Evolutionary conservation across 1,140 invertebrate genomes (phyloP).

Genomic region (Aleiodes sp.): DNA sequence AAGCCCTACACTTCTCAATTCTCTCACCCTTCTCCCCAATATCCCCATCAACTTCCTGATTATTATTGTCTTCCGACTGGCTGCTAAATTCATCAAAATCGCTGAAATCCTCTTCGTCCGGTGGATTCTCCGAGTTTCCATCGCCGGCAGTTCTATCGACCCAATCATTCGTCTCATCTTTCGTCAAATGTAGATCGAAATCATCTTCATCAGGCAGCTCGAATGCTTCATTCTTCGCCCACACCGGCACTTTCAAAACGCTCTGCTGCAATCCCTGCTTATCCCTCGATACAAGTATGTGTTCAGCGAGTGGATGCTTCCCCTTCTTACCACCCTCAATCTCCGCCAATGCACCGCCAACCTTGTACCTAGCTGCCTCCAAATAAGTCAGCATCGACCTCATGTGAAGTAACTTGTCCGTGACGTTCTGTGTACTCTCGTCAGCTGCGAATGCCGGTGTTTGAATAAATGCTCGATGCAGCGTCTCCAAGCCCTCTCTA

Average conservation of each 20-base stretch:
- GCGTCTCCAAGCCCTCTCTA: constrained; percentile 85
- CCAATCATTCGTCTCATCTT: constrained; percentile 69
- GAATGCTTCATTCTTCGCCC: constrained; percentile 74
- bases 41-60: constrained; percentile 54
- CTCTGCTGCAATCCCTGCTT: constrained; percentile 90
- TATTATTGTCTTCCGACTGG: constrained; percentile 62
- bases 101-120: constrained; percentile 62
- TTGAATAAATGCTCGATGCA: constrained; percentile 89
- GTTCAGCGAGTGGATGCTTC: constrained; percentile 84
- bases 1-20: constrained; percentile 78
- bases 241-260: constrained; percentile 84
- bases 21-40: constrained; percentile 55
- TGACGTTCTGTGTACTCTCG: constrained; percentile 91
- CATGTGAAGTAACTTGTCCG: constrained; percentile 91
- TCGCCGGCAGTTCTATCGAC: constrained; percentile 82
- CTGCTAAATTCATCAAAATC: constrained; percentile 69
- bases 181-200: constrained; percentile 50
- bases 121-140: constrained; percentile 74
- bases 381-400: constrained; percentile 91
- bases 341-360: constrained; percentile 82
- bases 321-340: constrained; percentile 78
- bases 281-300: constrained; percentile 88
- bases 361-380: constrained; percentile 89
- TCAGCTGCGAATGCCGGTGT: constrained; percentile 89
- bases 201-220: constrained; percentile 68